Evolutionary conservation across 2,888 invertebrate genomes (phyloP).

Genomic region (Melanargia galathea): DNA sequence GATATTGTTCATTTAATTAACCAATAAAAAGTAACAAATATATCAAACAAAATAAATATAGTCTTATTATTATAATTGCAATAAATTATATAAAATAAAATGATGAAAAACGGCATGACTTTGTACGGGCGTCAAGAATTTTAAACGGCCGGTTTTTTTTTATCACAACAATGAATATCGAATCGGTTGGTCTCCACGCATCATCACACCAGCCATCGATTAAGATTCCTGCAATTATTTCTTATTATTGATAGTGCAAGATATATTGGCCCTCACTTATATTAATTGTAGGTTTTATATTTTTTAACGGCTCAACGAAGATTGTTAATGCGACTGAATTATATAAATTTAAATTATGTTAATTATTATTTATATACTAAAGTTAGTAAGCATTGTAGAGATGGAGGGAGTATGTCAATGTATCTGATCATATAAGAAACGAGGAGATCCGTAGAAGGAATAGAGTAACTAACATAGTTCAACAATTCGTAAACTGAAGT

Average conservation of each 20-base stretch:
- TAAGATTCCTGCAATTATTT: conserved; percentile 65
- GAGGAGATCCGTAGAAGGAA: too few relatives aligned
- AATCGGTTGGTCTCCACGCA: conserved; percentile 37
- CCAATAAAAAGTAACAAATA: not conserved
- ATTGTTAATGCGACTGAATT: not conserved
- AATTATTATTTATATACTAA: not conserved
- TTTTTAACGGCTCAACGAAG: not conserved
- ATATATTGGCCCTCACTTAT: not conserved
- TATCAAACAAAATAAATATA: conserved; percentile 7
- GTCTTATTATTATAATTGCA: conserved; percentile 20
- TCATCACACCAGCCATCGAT: conserved; percentile 56
- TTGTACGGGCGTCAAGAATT: conserved; percentile 26
- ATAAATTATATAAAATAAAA: conserved; percentile 15
- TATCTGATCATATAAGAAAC: too few relatives aligned
- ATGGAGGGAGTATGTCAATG: not conserved
- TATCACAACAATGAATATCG: conserved; percentile 12
- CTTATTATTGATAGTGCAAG: conserved; percentile 57
- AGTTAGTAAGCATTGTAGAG: not conserved
- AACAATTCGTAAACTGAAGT: too few relatives aligned
- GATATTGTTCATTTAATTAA: not conserved
- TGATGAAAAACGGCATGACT: conserved; percentile 16
- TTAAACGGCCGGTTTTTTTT: conserved; percentile 17
- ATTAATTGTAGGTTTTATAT: conserved; percentile 38
- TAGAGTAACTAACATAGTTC: too few relatives aligned
- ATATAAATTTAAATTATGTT: not conserved